These are phyloP conservation scores for Parnassius orleans DNA, from an alignment of 2,888 invertebrate genomes.

Conservation along the genomic window DNA sequence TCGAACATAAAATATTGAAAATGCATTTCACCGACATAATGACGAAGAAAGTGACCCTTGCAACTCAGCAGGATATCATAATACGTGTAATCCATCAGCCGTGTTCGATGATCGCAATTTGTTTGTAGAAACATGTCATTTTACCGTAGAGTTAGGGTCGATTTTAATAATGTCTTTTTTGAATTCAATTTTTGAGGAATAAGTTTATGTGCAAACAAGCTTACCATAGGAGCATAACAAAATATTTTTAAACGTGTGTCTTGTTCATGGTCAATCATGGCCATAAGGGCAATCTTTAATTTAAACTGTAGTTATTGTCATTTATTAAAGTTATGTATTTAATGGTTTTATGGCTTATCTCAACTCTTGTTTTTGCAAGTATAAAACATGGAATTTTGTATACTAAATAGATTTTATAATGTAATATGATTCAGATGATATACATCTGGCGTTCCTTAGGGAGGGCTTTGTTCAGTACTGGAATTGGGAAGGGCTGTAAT, in stretches of 20 bases:
- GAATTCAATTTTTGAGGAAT: constrained; percentile 1
- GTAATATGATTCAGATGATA: too few species aligned
- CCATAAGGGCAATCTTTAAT: too few species aligned
- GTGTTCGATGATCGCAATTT: constrained; percentile 52
- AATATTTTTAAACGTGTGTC: not conserved
- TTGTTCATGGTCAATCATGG: too few species aligned
- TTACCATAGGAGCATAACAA: not conserved
- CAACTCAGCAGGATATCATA: constrained; percentile 37
- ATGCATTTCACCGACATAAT: constrained; percentile 43
- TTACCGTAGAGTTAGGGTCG: constrained; percentile 41
- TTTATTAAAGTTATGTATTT: too few species aligned
- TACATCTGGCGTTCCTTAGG: too few species aligned
- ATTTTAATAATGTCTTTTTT: constrained; percentile 38
- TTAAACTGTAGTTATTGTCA: too few species aligned
- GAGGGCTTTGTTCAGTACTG: too few species aligned
- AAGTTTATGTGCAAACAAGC: not conserved
- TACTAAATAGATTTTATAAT: too few species aligned
- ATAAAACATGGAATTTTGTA: too few species aligned
- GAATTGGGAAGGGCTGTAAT: too few species aligned
- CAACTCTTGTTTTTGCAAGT: too few species aligned
- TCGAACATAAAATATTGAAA: constrained; percentile 39
- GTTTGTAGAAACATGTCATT: constrained; percentile 57
- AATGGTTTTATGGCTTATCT: too few species aligned
- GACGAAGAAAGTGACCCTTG: constrained; percentile 42
- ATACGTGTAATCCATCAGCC: constrained; percentile 49